Evolutionary conservation across 2,888 invertebrate genomes (phyloP), one percentile per base, ranked within the genome.

Genomic region (Argyresthia albistria): DNA sequence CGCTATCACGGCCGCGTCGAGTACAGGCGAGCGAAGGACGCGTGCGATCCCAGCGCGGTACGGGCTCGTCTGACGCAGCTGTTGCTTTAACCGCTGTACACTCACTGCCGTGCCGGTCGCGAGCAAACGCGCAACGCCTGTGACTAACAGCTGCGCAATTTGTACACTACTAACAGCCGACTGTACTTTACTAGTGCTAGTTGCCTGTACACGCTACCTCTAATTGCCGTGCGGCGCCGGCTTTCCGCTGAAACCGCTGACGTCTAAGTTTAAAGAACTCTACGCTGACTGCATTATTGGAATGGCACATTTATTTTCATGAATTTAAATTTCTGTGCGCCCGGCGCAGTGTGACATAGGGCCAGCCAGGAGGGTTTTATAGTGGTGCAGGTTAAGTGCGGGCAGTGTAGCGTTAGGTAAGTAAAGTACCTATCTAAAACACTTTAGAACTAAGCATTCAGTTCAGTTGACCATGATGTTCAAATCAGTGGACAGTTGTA

Each of bases 11-110:
- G 56, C 61, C 15, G 42, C 42, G 42, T 58, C 36, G 25, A 25
- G 25, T 25, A n/a, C 25, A 25, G 25, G 25, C 25, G 36, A 60
- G 63, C 63, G 51, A 50, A 46, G 55, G 60, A 73, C 76, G 73
- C 70, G 76, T 63, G 65, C 62, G 39, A 8, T n/a, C 10, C 39
- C 39, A 11, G 10, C 10, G 39, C 39, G 39, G n/a, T n/a, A 11
- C 39, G n/a, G 39, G n/a, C 8, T 39, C 3, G 39, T 39, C 39
- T 39, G 39, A 9, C 39, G 39, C 39, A 25, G 39, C 39, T 11
- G 10, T 39, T 39, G 39, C 39, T 25, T 4, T 25, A 25, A 6
- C 25, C 25, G 10, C 39, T 39, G 39, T 39, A 8, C 4, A 25
- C 25, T 25, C 25, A 25, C 25, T 25, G 25, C 25, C 25, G 25